Percentiles rank a stretch among this genome's conserved stretches.
These are phyloP conservation scores for Thaumetopoea pityocampa DNA, from an alignment of 1,140 invertebrate species.

Conservation along the genomic window DNA sequence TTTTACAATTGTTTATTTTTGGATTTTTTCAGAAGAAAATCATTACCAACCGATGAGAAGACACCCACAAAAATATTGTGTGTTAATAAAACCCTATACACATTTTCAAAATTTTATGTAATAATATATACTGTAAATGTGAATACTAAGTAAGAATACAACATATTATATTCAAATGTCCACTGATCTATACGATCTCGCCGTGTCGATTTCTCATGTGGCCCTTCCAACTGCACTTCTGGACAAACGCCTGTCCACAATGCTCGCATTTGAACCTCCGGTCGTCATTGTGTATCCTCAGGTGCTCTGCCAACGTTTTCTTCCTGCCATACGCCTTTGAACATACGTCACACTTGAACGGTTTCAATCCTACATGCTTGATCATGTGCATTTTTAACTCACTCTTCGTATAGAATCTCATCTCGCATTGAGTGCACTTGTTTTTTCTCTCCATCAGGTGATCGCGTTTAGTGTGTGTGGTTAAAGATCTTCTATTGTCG, in stretches of 20 bases:
- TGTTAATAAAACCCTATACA: too few species aligned
- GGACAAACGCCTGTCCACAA: slow-evolving; percentile 74
- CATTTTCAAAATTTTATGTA: too few species aligned
- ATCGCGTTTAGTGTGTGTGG: slow-evolving; percentile 31
- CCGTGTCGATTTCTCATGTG: too few species aligned
- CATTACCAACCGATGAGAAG: too few species aligned
- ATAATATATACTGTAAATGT: too few species aligned
- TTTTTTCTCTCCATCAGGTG: slow-evolving; percentile 43
- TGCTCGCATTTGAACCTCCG: slow-evolving; percentile 69
- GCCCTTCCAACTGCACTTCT: slow-evolving; percentile 59
- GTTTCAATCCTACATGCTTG: not conserved
- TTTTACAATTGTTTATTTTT: too few species aligned
- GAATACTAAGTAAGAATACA: too few species aligned
- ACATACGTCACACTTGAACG: slow-evolving; percentile 72
- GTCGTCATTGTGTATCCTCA: slow-evolving; percentile 79
- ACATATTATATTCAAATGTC: too few species aligned
- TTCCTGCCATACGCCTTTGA: slow-evolving; percentile 79
- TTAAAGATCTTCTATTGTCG: slow-evolving; percentile 25
- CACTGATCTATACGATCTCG: too few species aligned
- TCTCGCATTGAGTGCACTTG: slow-evolving; percentile 39
- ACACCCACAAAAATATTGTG: too few species aligned
- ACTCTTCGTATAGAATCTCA: slow-evolving; percentile 36
- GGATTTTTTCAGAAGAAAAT: too few species aligned
- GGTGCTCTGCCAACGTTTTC: slow-evolving; percentile 82
- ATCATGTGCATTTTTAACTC: slow-evolving; percentile 38